These are phyloP conservation scores for Grantiella picta DNA, from an alignment of 2,113 vertebrate genomes.

Conservation along the genomic window DNA sequence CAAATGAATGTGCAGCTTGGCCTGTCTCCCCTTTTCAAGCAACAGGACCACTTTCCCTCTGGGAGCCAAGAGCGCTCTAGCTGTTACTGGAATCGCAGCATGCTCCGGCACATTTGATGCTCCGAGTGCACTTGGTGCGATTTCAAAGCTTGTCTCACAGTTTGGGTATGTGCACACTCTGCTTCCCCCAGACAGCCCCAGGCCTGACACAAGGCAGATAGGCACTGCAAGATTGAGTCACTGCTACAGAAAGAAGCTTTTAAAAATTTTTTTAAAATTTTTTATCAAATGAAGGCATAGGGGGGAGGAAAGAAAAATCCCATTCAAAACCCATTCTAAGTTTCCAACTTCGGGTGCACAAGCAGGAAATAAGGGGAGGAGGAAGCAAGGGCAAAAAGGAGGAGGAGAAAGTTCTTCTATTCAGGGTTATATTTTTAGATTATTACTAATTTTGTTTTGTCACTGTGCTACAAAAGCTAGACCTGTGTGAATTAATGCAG, in stretches of 20 bases:
- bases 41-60: constrained; percentile 1
- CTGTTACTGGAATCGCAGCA: not conserved
- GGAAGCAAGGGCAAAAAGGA: not conserved
- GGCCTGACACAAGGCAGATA: constrained; percentile 62
- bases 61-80: not conserved
- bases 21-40: not conserved
- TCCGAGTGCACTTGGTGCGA: constrained; percentile 34
- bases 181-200: constrained; percentile 65
- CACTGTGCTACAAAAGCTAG: not conserved
- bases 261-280: not conserved
- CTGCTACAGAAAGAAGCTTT: constrained; percentile 23
- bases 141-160: constrained; percentile 66
- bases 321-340: not conserved
- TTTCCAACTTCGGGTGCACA: constrained; percentile 16
- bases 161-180: constrained; percentile 60
- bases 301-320: not conserved
- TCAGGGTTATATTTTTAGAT: constrained; percentile 31
- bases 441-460: not conserved
- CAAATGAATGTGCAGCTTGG: constrained; percentile 41
- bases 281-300: not conserved
- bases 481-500: constrained; percentile 6
- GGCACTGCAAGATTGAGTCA: constrained; percentile 56
- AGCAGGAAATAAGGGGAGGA: not conserved
- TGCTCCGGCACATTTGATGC: constrained; percentile 19
- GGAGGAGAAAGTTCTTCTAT: constrained; percentile 18